These are phyloP conservation scores for Iselma pallidipennis DNA, from an alignment of 2,888 invertebrate genomes.

Conservation along the genomic window DNA sequence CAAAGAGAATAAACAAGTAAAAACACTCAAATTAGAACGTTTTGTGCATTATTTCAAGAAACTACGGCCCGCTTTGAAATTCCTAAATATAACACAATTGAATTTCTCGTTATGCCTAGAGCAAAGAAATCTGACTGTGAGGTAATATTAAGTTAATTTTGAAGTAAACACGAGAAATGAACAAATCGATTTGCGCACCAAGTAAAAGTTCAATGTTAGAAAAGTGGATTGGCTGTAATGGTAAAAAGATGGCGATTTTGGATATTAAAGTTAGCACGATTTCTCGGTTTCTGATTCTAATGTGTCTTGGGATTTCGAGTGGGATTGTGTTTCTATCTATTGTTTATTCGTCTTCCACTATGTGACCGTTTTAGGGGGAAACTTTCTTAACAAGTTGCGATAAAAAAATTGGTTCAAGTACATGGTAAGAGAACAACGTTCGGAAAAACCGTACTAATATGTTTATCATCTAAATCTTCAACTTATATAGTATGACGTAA, in stretches of 20 bases:
- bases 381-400: not conserved
- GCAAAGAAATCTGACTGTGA: not conserved
- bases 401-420: conserved; percentile 13
- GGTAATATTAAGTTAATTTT: not conserved
- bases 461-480: conserved; percentile 24
- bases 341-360: not conserved
- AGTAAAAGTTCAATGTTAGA: not conserved
- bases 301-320: not conserved
- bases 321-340: not conserved
- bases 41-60: not conserved
- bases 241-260: not conserved
- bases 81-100: not conserved
- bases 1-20: too few species aligned
- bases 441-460: conserved; percentile 5
- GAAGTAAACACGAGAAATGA: not conserved
- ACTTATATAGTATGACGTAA: conserved; percentile 22
- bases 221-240: not conserved
- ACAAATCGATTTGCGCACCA: not conserved
- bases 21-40: not conserved
- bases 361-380: not conserved
- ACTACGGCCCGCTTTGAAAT: not conserved
- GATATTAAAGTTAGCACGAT: not conserved
- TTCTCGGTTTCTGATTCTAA: not conserved
- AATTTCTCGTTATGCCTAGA: not conserved
- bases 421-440: conserved; percentile 11